phyloP scores from a whole-genome alignment of 2,888 invertebrate species.

The Caenorhabditis imperialis region DNA sequence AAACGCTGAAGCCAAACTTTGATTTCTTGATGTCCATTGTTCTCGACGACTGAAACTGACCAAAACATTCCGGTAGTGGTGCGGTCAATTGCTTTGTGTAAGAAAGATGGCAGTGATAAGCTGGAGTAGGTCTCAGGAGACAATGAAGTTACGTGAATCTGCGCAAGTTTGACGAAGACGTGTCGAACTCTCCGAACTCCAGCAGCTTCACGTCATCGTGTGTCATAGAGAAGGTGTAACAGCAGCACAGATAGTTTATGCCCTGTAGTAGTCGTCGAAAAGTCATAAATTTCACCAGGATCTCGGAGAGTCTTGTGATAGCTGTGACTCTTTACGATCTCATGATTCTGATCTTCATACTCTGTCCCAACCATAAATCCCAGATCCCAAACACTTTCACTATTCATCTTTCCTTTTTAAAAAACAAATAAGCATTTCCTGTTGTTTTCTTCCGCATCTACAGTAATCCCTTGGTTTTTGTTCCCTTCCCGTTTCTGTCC shows the following conservation, averaged over 20 bases:
- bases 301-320: not conserved
- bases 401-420: conserved; percentile 20
- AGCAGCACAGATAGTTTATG: conserved; percentile 12
- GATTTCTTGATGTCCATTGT: conserved; percentile 27
- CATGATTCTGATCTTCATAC: not conserved
- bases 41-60: conserved; percentile 19
- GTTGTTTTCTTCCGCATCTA: conserved; percentile 5
- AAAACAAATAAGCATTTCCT: conserved; percentile 16
- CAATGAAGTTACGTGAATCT: conserved; percentile 11
- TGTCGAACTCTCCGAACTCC: no score
- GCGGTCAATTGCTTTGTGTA: conserved; percentile 37
- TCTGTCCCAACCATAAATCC: conserved; percentile 3
- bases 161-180: conserved; percentile 6
- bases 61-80: conserved; percentile 21
- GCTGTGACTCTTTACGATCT: not conserved
- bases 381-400: conserved; percentile 22
- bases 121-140: conserved; percentile 6
- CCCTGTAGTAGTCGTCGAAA: not conserved
- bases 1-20: not conserved
- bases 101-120: conserved; percentile 21
- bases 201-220: conserved; percentile 32
- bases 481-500: conserved; percentile 23
- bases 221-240: conserved; percentile 4
- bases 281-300: conserved; percentile 17
- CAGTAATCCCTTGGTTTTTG: conserved; percentile 34